Base-by-base conservation (phyloP, 37 sponge, comb jelly and placozoan genomes). In the Bolinopsis microptera region DNA sequence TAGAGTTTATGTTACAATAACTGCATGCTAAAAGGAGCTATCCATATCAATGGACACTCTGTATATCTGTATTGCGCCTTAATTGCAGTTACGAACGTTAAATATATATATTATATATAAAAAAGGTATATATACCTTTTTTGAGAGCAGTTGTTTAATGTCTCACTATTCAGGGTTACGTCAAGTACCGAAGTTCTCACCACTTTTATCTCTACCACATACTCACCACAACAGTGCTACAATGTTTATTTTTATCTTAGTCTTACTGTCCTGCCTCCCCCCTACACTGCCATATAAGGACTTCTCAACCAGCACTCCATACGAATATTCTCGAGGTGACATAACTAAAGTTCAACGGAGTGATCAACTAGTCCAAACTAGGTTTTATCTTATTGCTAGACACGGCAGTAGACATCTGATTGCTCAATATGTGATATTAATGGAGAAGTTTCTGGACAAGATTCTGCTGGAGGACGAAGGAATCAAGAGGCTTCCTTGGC, bases 351-450 rank as follows among this genome's bases (percentile, higher is more conserved):
- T 21, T 8, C 13, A 72, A 72, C 18, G 75, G 75, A 27, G 31
- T 27, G 18, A 24, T 2, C 3, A 24, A 72, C 75, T 72, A 2
- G 75, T 30, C 5, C 75, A 8, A 72, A 72, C 26, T 24, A 2
- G 75, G 75, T 3, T 72, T 5, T 72, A 72, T 27, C 75, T 72
- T 27, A 8, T 72, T n/a, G 75, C 75, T 5, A 24, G 75, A 28
- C 75, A 72, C 31, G 75, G 75, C 5, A 72, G 75, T 72, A 72
- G 75, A 72, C 75, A 72, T 72, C 26, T 72, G 75, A n/a, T 8
- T 23, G 31, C 13, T 8, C 3, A n/a, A 24, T 3, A 24, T 23
- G 75, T 21, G 31, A n/a, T 28, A 2, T 8, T 8, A 72, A 72
- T 72, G 75, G 18, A n/a, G 13, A n/a, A 72, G 3, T 30, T 72